Base-by-base conservation (phyloP, 2,797 vertebrate genomes). In the Hyperoplus immaculatus region DNA sequence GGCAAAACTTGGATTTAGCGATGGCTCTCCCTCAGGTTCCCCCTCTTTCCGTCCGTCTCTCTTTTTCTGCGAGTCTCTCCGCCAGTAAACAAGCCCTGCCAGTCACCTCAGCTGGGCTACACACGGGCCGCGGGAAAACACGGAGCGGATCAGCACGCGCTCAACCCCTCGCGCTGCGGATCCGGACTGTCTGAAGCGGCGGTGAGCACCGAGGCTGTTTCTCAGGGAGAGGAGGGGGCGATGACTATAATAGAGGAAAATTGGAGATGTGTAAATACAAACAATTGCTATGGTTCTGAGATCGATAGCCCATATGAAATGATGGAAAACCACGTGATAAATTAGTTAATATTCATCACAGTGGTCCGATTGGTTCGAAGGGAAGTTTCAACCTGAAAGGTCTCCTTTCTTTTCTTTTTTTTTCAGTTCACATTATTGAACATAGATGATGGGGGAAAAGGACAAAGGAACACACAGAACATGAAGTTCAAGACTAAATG, bases 71-170 rank as follows among this genome's bases (percentile, higher is more conserved):
- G 90, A 90, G 89, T 87, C 92, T 93, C 92, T 94, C 94, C 93
- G 81, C 93, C 96, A 96, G 96, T 96, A 96, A 96, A 96, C 96
- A 96, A 96, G 93, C 92, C 90, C 94, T 95, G 95, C 93, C 94
- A 95, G 94, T 96, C 95, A 95, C 94, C 95, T 96, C 96, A 96
- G 96, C 95, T 96, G 94, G 93, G 93, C 90, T 88, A 72, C 87
- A 74, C 83, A 39, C 62, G 88, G 92, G 41, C 54, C 0, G 43
- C 1, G 14, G 45, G 10, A 95, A 96, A 90, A 89, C 86, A 9
- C 87, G 96, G 94, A 82, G 14, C 72, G 91, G 92, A 91, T 1
- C 7, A 0, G 8, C 3, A 16, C 14, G 0, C 0, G 2, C 0
- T 6, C 46, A 1, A 7, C 0, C 49, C 0, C 0, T 0, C n/a